Base-by-base conservation (phyloP, 2,113 vertebrate species). In the Mellivora capensis region DNA sequence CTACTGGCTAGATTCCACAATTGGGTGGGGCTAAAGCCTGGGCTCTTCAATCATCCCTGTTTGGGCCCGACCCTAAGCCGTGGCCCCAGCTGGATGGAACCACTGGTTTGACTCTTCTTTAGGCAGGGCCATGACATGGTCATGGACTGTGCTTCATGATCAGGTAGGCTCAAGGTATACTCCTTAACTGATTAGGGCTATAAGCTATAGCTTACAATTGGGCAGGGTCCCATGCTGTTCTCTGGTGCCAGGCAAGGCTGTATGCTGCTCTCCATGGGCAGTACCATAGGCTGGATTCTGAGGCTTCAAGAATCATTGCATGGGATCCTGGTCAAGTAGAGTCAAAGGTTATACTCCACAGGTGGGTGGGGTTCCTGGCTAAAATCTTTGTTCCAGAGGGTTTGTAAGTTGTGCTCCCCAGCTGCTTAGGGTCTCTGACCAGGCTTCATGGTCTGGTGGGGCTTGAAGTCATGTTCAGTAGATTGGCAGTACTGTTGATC, bases 81-180 rank as follows among this genome's bases (percentile, higher is more conserved):
- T 42, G n/a, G 7, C 9, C 11, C 76, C 47, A 69, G 76, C 27
- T 54, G 47, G n/a, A 34, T 23, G 27, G 14, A 42, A 44, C 11
- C 27, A 11, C 11, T 6, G n/a, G 25, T 15, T 42, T 67, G 76
- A 81, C 21, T 29, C n/a, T 23, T 8, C 27, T 31, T 39, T 39
- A 29, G n/a, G 15, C 9, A 49, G 39, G 39, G 59, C n/a, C 21
- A 5, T 10, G 23, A 27, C 1, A 0, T 0, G 18, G 52, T 67
- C 42, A 39, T 10, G 11, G 34, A 13, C 76, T 61, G 18, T 12
- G 6, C 52, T 61, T 25, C 47, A 14, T 2, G 18, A 17, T 42
- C 37, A 29, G 17, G n/a, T 31, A 29, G 84, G 6, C 18, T 47
- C 84, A 23, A 21, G 25, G 62, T 61, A 10, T 37, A 34, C 11